Evolutionary conservation across 53 echinoderm and acorn worm genomes (phyloP), one percentile per base, ranked within the genome.

Genomic region (Zoroaster sp.): DNA sequence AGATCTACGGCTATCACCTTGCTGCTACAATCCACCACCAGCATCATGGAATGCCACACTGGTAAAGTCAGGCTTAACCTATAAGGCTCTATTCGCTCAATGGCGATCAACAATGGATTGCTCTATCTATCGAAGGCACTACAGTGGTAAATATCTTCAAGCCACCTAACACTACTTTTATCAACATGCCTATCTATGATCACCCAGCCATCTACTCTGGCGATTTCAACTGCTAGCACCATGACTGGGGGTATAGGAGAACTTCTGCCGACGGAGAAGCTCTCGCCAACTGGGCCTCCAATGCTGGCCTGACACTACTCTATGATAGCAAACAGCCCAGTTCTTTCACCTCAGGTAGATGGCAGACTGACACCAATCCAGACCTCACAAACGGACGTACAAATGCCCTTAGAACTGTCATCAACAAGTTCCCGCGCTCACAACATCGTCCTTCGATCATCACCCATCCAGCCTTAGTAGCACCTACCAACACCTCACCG

Each of bases 61-160:
- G 46, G 51, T 70, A 4, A 72, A 41, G 54, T 12, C 17, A 2
- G 49, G 49, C 3, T 14, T 3, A n/a, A n/a, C n/a, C n/a, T n/a
- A n/a, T n/a, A n/a, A n/a, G n/a, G n/a, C n/a, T n/a, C n/a, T n/a
- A 12, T 47, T 47, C 49, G 49, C 49, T 47, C 12, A 40, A n/a
- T 81, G 36, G 82, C 3, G 49, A 47, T 47, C 2, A 47, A 17
- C 49, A 90, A 41, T 90, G 83, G 83, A 23, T 73, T 73, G 90
- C 83, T 18, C 75, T 83, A 18, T 51, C 21, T 30, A 66, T 83
- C 21, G 83, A 90, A 85, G 90, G 75, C 33, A 63, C 82, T 25
- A 90, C 66, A 51, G 66, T 90, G n/a, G 73, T 90, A 17, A 90
- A 91, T 36, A 39, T 77, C 77, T 91, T 86, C 86, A 86, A 86